Conservation (phyloP, 1,140 invertebrate species). For the Drosophila rufa region DNA sequence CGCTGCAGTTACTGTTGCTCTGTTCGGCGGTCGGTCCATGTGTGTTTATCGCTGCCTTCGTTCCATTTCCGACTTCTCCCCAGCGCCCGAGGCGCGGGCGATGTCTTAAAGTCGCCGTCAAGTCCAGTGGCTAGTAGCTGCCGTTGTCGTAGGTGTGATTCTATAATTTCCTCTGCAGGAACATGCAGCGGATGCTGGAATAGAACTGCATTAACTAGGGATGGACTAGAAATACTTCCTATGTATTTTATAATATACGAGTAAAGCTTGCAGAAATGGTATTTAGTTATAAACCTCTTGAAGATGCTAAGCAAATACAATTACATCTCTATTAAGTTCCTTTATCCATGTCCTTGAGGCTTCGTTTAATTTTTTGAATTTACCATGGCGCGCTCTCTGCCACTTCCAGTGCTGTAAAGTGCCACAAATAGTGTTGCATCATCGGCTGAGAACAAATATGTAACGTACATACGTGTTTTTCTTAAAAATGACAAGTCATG, state of each 20-base stretch:
- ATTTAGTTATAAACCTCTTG: neutral
- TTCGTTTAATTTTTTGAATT: neutral
- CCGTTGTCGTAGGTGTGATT: constrained; percentile 32
- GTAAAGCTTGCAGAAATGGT: neutral
- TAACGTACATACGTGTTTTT: neutral
- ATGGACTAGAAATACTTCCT: neutral
- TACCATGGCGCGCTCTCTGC: neutral
- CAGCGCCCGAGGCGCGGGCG: constrained; percentile 16
- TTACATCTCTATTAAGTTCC: no score
- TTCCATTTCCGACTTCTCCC: constrained; percentile 33
- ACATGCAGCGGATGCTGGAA: no score
- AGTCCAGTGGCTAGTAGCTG: constrained; percentile 12
- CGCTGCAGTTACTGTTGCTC: constrained; percentile 11
- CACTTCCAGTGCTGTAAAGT: constrained; percentile 7
- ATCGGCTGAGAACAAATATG: neutral
- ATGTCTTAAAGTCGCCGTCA: constrained; percentile 6
- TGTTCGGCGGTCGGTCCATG: neutral
- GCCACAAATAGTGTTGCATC: neutral
- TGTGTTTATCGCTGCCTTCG: constrained; percentile 18
- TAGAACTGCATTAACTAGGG: neutral
- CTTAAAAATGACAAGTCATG: neutral
- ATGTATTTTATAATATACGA: neutral
- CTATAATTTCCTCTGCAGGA: constrained; percentile 1
- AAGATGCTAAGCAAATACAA: neutral
- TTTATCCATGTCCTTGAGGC: neutral